phyloP scores from a whole-genome alignment of 2,888 invertebrate species.

The Tuberolachnus salignus region DNA sequence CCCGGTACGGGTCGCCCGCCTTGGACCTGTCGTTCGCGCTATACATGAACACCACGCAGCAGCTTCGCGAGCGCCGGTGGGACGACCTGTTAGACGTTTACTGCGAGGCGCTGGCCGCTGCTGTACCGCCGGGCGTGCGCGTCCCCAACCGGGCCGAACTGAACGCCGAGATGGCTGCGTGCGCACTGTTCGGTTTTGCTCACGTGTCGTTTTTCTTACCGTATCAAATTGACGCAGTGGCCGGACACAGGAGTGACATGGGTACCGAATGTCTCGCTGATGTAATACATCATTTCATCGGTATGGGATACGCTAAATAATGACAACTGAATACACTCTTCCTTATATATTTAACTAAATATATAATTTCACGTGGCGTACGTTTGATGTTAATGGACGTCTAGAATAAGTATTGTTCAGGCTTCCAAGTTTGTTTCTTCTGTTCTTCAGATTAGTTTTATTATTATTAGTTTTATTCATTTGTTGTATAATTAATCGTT shows the following conservation, averaged over 20 bases:
- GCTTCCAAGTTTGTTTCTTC: too few relatives aligned
- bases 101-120: constrained; percentile 65
- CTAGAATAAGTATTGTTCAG: too few relatives aligned
- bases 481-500: too few relatives aligned
- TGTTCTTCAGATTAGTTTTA: too few relatives aligned
- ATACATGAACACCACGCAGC: constrained; percentile 70
- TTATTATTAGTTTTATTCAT: too few relatives aligned
- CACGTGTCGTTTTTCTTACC: constrained; percentile 58
- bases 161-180: background rate
- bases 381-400: too few relatives aligned
- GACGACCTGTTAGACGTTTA: constrained; percentile 70
- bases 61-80: constrained; percentile 68
- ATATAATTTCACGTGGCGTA: too few relatives aligned
- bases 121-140: constrained; percentile 5
- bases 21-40: constrained; percentile 69
- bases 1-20: constrained; percentile 66
- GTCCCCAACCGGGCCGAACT: background rate
- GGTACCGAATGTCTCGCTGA: constrained; percentile 50
- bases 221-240: background rate
- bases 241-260: constrained; percentile 53
- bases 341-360: too few relatives aligned
- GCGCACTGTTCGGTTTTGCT: constrained; percentile 53
- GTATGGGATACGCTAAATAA: too few relatives aligned
- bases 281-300: constrained; percentile 57
- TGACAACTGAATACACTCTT: too few relatives aligned